Evolutionary conservation across 2,888 invertebrate genomes (phyloP), one percentile per base, ranked within the genome.

Genomic region (Lepidocyrtoides sp.): DNA sequence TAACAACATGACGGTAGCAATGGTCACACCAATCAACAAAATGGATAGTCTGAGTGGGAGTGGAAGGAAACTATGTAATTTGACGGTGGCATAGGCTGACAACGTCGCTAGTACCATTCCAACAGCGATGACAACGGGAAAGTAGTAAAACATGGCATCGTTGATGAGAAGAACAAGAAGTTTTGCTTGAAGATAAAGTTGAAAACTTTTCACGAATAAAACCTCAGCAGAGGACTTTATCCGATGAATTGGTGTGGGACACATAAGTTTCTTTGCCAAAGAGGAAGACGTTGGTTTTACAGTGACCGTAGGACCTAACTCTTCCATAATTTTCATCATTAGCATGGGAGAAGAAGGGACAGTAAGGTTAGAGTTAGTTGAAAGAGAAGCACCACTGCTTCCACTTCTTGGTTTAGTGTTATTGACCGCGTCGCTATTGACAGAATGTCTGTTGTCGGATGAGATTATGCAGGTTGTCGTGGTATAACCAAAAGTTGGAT

Each of bases 131-230:
- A 89, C 89, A 23, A 89, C 89, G 60, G 89, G 84, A 77, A 89
- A 89, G 84, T 89, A 89, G 44, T 89, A 84, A 63, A 77, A 89
- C 75, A 89, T 48, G 63, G 89, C 60, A 41, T 63, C 63, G 89
- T 89, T 89, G 77, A 89, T 89, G 89, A 89, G 84, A 84, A 83
- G 75, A 44, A 84, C 63, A 51, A 84, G 84, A 89, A 89, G 89
- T 89, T 89, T 89, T 60, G 89, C 82, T 83, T 84, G 77, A 51
- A 63, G 89, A 89, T 84, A 89, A 89, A 89, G 89, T 77, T 84
- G 26, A 66, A 84, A 89, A 89, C 89, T 89, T 89, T 84, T 89
- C 14, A 32, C 36, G 77, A 89, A 89, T 83, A 84, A 63, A 84
- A 89, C 89, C 89, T 89, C 89, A 84, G 63, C 77, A 10, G 89